Evolutionary conservation across 2,888 invertebrate genomes (phyloP).

Genomic region (Sphinx pinastri): DNA sequence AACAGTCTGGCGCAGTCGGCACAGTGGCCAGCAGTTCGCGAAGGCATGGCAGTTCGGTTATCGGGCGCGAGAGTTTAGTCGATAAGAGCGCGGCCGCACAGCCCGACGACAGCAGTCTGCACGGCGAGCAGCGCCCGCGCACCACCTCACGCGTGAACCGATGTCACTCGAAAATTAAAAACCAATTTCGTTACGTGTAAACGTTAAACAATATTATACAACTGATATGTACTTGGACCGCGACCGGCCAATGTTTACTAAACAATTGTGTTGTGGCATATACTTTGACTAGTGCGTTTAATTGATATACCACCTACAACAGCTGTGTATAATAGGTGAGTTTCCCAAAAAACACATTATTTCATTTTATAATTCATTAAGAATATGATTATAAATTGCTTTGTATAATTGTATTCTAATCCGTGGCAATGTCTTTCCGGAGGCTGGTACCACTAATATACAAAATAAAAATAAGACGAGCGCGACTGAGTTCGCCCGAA

Average conservation of each 20-base stretch:
- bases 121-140: conserved; percentile 65
- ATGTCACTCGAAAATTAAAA: conserved; percentile 36
- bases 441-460: conserved; percentile 31
- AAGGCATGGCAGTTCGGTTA: conserved; percentile 56
- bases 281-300: conserved; percentile 56
- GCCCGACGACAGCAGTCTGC: conserved; percentile 54
- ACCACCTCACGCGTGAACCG: conserved; percentile 46
- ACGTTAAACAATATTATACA: conserved; percentile 63
- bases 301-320: conserved; percentile 32
- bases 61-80: conserved; percentile 67
- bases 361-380: not conserved
- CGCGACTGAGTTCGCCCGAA: conserved; percentile 24
- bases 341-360: conserved; percentile 26
- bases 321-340: conserved; percentile 36
- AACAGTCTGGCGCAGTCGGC: not conserved
- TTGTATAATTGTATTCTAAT: not conserved
- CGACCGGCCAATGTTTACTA: conserved; percentile 64
- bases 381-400: too few species aligned
- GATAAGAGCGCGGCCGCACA: conserved; percentile 71
- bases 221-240: conserved; percentile 62
- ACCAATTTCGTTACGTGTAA: conserved; percentile 47
- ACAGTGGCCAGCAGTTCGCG: conserved; percentile 47
- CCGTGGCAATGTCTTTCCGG: conserved; percentile 34
- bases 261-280: conserved; percentile 66
- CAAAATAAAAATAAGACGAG: conserved; percentile 42